These are phyloP conservation scores for Rattus norvegicus DNA, from an alignment of 2,113 vertebrate genomes.

Conservation along the genomic window DNA sequence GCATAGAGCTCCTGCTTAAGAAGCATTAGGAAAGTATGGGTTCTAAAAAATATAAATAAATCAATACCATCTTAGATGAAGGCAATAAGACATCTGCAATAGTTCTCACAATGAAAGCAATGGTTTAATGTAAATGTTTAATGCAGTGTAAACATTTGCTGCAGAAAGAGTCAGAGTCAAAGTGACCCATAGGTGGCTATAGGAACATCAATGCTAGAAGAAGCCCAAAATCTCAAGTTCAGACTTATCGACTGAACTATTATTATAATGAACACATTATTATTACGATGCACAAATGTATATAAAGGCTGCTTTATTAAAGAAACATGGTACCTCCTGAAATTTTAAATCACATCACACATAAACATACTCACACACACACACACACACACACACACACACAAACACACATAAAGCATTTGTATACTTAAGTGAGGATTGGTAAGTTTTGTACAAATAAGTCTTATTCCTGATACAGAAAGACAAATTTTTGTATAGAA, in stretches of 20 bases:
- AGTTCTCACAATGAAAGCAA: not conserved
- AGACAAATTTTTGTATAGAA: slow-evolving; percentile 18
- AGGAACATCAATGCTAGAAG: slow-evolving; percentile 24
- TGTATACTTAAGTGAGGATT: slow-evolving; percentile 32
- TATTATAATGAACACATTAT: slow-evolving; percentile 16
- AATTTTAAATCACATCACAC: slow-evolving; percentile 64
- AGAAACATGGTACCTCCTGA: slow-evolving; percentile 40
- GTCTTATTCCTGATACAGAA: slow-evolving; percentile 21
- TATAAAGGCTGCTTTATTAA: slow-evolving; percentile 65
- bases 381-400: not conserved
- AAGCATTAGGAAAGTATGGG: slow-evolving; percentile 35
- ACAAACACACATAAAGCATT: not conserved
- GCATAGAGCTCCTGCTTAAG: slow-evolving; percentile 8
- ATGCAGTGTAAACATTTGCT: not conserved
- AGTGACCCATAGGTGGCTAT: slow-evolving; percentile 3
- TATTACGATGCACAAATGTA: slow-evolving; percentile 64
- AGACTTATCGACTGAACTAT: slow-evolving; percentile 55
- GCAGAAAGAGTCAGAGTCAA: slow-evolving; percentile 21
- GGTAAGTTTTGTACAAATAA: slow-evolving; percentile 43
- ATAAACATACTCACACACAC: slow-evolving; percentile 2
- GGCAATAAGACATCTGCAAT: not conserved
- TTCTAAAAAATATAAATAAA: slow-evolving; percentile 59
- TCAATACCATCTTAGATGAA: not conserved
- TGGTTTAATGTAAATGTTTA: slow-evolving; percentile 24
- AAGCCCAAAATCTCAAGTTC: slow-evolving; percentile 30